Evolutionary conservation across 2,797 vertebrate genomes (phyloP), one percentile per base, ranked within the genome.

Genomic region (Molossus molossus): DNA sequence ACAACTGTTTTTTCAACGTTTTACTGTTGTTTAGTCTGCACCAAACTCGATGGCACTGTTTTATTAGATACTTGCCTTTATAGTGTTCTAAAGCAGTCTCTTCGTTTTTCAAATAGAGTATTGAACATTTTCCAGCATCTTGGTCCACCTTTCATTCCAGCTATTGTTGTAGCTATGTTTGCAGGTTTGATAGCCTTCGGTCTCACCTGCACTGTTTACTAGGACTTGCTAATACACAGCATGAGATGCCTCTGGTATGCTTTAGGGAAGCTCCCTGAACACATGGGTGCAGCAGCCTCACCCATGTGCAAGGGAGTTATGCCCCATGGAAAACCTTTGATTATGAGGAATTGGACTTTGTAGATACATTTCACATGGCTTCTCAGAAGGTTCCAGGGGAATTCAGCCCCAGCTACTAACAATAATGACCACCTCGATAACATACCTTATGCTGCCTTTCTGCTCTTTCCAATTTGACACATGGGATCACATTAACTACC

Each of bases 1-100:
- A n/a, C 27, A 25, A 50, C 55, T 87, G 4, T 65, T 87, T 79
- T 87, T 55, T 37, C 48, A 72, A 60, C 12, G 18, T 62, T 73
- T 53, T 55, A 40, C 4, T 14, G 23, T 73, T 60, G 18, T 27
- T 86, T 91, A 89, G 7, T 8, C 50, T 53, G 57, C 45, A 69
- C 25, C n/a, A 62, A 84, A 95, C 80, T 84, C 57, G 27, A 48
- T n/a, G 67, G 65, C 13, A 37, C 14, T 84, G 33, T 75, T 94
- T 91, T 85, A 69, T 89, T 85, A 91, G 20, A 23, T 62, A n/a
- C 45, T 69, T 48, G 23, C 10, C 27, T 91, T 91, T 81, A 80
- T 45, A 45, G 48, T 91, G 87, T 88, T 85, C 53, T 88, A 40
- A 95, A 88, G 20, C 37, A 84, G n/a, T 87, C 10, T 33, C 33